Evolutionary conservation across 2,113 vertebrate species (phyloP).

Genomic region (Platichthys flesus): DNA sequence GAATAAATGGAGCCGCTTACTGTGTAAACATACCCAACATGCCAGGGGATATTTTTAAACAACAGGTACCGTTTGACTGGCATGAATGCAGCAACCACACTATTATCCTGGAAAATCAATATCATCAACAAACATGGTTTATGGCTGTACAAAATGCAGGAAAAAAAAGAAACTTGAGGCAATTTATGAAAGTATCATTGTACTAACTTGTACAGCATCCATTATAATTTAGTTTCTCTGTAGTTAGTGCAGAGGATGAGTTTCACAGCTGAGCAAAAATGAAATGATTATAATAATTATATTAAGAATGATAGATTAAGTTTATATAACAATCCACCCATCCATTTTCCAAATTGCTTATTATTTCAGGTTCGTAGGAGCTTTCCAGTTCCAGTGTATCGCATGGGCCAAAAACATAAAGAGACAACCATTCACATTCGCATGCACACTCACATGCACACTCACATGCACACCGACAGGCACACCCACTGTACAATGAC

Average conservation of each 20-base stretch:
- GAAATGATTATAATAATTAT: neutral
- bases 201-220: neutral
- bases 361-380: too few relatives aligned
- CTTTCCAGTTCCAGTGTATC: too few relatives aligned
- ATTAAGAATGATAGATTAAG: neutral
- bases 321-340: too few relatives aligned
- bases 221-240: neutral
- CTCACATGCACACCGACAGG: neutral
- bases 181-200: neutral
- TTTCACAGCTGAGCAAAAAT: neutral
- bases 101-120: constrained; percentile 4
- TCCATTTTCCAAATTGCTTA: too few relatives aligned
- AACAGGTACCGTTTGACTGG: neutral
- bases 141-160: neutral
- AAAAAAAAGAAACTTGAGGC: neutral
- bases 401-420: too few relatives aligned
- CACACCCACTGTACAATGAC: neutral
- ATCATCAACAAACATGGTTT: neutral
- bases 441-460: neutral
- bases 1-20: neutral
- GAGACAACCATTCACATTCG: neutral
- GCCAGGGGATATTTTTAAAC: neutral
- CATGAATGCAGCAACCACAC: neutral
- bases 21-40: constrained; percentile 13
- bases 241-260: neutral